Conservation (phyloP, 1,140 invertebrate genomes). For the Psilanteris sp. region DNA sequence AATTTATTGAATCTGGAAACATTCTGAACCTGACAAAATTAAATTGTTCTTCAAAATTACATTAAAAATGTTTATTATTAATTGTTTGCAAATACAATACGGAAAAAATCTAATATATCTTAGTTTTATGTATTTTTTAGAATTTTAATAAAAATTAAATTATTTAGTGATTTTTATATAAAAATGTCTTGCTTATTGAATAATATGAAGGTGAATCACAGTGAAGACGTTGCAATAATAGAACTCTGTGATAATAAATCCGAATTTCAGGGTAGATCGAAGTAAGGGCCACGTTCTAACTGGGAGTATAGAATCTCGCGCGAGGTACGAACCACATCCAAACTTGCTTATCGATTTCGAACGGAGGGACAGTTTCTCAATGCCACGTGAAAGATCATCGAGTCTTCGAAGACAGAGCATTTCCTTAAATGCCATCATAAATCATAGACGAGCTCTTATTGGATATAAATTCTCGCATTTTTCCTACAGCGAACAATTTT, state of each 20-base stretch:
- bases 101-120: no score
- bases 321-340: conserved; percentile 37
- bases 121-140: no score
- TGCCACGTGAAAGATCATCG: conserved; percentile 60
- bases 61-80: no score
- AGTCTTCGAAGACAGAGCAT: conserved; percentile 72
- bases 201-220: conserved; percentile 12
- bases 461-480: conserved; percentile 68
- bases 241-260: conserved; percentile 39
- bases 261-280: conserved; percentile 54
- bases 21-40: no score
- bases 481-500: conserved; percentile 25
- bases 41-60: no score
- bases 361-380: conserved; percentile 59
- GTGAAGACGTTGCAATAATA: conserved; percentile 42
- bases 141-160: no score
- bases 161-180: no score
- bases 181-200: no score
- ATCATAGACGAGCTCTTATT: conserved; percentile 72
- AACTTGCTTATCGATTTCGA: conserved; percentile 64
- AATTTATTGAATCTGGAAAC: no score
- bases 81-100: no score
- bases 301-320: conserved; percentile 45
- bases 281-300: conserved; percentile 29
- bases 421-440: conserved; percentile 73